Evolutionary conservation across 2,113 vertebrate genomes (phyloP), one percentile per base, ranked within the genome.

Genomic region (Apaloderma vittatum): DNA sequence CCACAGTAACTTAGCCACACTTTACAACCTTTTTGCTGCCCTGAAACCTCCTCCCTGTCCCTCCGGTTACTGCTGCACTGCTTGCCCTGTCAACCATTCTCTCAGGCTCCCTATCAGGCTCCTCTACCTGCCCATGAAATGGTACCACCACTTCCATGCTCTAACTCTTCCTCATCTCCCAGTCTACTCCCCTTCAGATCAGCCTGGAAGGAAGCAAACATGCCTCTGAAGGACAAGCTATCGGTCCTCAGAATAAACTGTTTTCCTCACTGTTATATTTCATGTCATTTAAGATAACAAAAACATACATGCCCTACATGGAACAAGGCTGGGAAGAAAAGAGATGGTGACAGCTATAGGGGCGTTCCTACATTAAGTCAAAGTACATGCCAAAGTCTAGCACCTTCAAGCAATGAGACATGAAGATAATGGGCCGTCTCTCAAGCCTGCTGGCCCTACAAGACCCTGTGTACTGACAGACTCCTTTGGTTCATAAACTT

Each of bases 401-500:
- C 65, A 84, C 46, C 54, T 92, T 62, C 57, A 63, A 54, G 66
- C 45, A 77, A 26, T 13, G 17, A 85, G 21, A 27, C 3, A 22
- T 0, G 2, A 58, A 94, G 67, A 63, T 66, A 84, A 74, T 2
- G 1, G 52, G 12, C 55, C 51, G 67, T 29, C 9, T 85, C 62
- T 91, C 65, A 34, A 74, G 58, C 22, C 67, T 74, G 8, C 34
- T 92, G 59, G 58, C n/a, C 78, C 55, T 37, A 30, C 16, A 49
- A 73, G 70, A 83, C 62, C 46, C 62, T 84, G 52, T 29, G 68
- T 30, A 48, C 23, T 78, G 59, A 75, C 26, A 88, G 34, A 40
- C 36, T 90, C 34, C 40, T 94, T 86, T 75, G 57, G 66, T 51
- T 94, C 72, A 84, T 81, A 70, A 62, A 49, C 49, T 88, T 78